Base-by-base conservation (phyloP, 2,113 vertebrate species). In the Limnothrissa miodon region DNA sequence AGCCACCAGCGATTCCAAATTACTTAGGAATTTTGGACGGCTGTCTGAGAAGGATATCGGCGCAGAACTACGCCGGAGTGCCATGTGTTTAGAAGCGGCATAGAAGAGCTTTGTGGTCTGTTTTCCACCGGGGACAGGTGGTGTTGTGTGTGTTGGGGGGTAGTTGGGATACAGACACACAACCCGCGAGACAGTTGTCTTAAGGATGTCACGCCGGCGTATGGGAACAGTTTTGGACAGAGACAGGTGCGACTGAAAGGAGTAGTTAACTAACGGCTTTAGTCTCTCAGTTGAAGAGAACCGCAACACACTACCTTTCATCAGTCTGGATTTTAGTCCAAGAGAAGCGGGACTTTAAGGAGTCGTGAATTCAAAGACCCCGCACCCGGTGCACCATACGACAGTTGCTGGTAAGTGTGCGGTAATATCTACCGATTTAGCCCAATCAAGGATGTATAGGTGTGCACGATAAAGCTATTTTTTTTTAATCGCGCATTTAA, bases 161-260 rank as follows among this genome's bases (percentile, higher is more conserved):
- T 86, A 44, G 83, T 78, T 81, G 86, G 86, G 83, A 74, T 85
- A 79, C 82, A 86, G 86, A 90, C 89, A 89, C 86, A 91, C 92
- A 90, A 86, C 84, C 91, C 86, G 85, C 62, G 86, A 89, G 90
- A 92, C 94, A 94, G 93, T 93, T 94, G 94, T 93, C 90, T 89
- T 87, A 82, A 91, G 90, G 93, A 93, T 95, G 94, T 94, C 93
- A 93, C 90, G 87, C 90, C 88, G 90, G 89, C 90, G 90, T 62
- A 80, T 87, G 82, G 90, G 89, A 88, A 87, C 91, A 87, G 90
- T 87, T 90, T 88, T 90, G 86, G 82, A 83, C 90, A 88, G 88
- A 91, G 94, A 95, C 94, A 95, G 94, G 94, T 95, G 94, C 93
- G 93, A 91, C 87, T 85, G 88, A 90, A 90, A 90, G 90, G 89